phyloP scores from a whole-genome alignment of 2,113 vertebrate genomes.

The Odocoileus hemionus region DNA sequence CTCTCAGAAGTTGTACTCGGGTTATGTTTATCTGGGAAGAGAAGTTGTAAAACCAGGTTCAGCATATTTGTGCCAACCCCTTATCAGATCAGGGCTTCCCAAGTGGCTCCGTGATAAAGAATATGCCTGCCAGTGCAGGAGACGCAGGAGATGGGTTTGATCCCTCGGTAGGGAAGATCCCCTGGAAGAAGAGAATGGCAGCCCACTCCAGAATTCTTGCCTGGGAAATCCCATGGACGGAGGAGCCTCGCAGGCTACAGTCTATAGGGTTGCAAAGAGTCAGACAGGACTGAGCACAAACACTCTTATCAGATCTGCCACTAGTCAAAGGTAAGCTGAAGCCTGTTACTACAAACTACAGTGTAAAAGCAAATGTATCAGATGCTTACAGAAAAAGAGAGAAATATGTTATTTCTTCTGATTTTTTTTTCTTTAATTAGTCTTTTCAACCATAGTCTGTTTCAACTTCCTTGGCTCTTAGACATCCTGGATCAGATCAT shows the following conservation, averaged over 20 bases:
- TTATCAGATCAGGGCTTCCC: slow-evolving; percentile 37
- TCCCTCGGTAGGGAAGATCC: not conserved
- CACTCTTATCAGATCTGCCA: slow-evolving; percentile 62
- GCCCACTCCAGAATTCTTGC: not conserved
- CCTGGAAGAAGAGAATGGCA: not conserved
- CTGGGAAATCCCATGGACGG: not conserved
- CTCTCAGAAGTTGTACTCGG: slow-evolving; percentile 50
- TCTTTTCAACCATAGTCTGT: not conserved
- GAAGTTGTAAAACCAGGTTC: slow-evolving; percentile 70
- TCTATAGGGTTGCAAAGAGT: not conserved
- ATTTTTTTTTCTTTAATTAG: not conserved
- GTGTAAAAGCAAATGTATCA: not conserved
- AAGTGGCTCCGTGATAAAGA: not conserved
- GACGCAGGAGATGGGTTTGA: not conserved
- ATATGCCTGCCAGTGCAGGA: not conserved
- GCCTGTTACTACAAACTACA: not conserved
- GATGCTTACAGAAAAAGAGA: not conserved
- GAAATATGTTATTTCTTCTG: not conserved
- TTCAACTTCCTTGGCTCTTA: slow-evolving; percentile 31
- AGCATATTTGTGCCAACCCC: not conserved
- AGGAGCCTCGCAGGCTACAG: not conserved
- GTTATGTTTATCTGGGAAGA: slow-evolving; percentile 62
- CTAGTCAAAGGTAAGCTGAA: slow-evolving; percentile 49
- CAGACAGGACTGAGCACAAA: not conserved
- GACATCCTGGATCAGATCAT: not conserved